A percentile compares a stretch with the other conserved stretches of the same genome.
phyloP scores from a whole-genome alignment of 2,113 vertebrate species.

The Bungarus multicinctus region DNA sequence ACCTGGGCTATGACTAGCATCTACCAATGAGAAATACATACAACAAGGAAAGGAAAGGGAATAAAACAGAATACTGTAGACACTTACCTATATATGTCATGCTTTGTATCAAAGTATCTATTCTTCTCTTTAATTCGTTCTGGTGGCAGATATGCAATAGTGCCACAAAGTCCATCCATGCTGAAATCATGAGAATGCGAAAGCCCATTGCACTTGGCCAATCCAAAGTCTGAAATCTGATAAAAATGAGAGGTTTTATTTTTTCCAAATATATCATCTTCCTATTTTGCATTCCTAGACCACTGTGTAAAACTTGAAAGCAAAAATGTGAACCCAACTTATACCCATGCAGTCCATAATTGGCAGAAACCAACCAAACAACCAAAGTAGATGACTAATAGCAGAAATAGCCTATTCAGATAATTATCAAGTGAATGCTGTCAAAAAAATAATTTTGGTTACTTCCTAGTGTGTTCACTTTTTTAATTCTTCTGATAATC shows the following conservation, averaged over 20 bases:
- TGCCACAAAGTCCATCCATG: conserved; percentile 93
- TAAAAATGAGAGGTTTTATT: neutral
- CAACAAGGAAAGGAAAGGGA: neutral
- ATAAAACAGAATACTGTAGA: too few relatives aligned
- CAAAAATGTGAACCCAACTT: conserved; percentile 5
- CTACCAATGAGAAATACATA: neutral
- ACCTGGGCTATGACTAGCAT: neutral
- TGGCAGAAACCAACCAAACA: neutral
- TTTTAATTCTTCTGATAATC: neutral
- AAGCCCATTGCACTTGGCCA: conserved; percentile 95
- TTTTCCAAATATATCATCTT: neutral
- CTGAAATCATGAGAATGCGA: conserved; percentile 92
- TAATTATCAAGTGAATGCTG: neutral
- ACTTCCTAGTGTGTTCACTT: neutral
- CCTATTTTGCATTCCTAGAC: neutral
- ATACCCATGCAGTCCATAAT: neutral
- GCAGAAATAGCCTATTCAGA: neutral
- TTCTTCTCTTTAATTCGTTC: conserved; percentile 95
- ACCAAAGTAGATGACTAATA: neutral
- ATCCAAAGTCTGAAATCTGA: conserved; percentile 95
- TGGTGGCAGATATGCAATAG: conserved; percentile 93
- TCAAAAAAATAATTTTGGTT: neutral
- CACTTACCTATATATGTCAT: conserved; percentile 93
- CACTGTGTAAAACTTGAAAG: rapidly evolving
- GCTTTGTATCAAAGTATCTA: conserved; percentile 91